Percentiles rank a stretch among this genome's conserved stretches.
phyloP scores from a whole-genome alignment of 2,113 vertebrate genomes.

The Leiothrix lutea region DNA sequence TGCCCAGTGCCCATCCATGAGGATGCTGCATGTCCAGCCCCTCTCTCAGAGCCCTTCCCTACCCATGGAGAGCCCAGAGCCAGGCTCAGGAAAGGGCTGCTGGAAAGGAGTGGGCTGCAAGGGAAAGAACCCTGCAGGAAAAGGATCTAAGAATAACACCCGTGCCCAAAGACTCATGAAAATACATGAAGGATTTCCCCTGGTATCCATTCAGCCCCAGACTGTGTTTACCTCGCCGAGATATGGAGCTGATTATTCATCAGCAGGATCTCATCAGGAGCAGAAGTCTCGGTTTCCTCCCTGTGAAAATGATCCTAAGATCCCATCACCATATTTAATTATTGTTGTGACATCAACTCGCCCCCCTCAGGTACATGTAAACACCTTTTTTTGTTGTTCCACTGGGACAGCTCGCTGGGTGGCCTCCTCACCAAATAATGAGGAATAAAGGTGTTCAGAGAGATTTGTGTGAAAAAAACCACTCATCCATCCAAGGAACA shows the following conservation, averaged over 20 bases:
- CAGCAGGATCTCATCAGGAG: constrained; percentile 27
- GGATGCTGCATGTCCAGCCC: not conserved
- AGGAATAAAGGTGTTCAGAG: not conserved
- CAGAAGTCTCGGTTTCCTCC: not conserved
- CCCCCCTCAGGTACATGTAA: not conserved
- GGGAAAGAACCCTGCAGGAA: not conserved
- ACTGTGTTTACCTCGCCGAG: constrained; percentile 17
- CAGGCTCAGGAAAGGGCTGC: not conserved
- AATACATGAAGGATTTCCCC: constrained; percentile 32
- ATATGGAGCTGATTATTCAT: constrained; percentile 43
- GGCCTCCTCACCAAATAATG: not conserved
- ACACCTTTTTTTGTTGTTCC: not conserved
- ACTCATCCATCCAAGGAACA: not conserved
- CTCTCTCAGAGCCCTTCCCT: not conserved
- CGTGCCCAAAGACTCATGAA: not conserved
- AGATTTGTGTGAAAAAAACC: not conserved
- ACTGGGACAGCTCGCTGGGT: not conserved
- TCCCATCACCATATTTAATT: constrained; percentile 21
- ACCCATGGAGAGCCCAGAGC: rapidly evolving
- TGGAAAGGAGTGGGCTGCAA: not conserved
- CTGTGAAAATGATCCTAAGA: not conserved
- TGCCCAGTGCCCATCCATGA: rapidly evolving
- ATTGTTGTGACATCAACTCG: constrained; percentile 19
- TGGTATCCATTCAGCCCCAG: not conserved
- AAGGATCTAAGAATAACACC: not conserved